Conservation (phyloP, 2,888 invertebrate species). For the Uropetala carovei region DNA sequence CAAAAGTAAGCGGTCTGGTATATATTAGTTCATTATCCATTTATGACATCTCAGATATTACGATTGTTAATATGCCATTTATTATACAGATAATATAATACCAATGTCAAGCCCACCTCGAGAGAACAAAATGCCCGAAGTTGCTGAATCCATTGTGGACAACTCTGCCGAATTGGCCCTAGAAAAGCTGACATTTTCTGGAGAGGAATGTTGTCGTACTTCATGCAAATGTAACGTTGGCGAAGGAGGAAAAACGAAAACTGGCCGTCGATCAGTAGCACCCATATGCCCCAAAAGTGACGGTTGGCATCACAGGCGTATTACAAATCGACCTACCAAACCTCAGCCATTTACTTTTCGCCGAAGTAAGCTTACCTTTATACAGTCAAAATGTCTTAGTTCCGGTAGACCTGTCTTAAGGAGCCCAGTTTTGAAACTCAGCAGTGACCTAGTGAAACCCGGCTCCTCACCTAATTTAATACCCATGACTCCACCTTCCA, state of each 20-base stretch:
- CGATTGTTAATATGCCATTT: no score
- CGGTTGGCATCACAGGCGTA: slow-evolving; percentile 30
- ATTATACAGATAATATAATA: no score
- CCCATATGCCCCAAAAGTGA: slow-evolving; percentile 27
- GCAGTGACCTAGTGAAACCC: not conserved
- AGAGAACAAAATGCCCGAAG: slow-evolving; percentile 44
- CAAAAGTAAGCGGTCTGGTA: not conserved
- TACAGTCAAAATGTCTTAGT: slow-evolving; percentile 5
- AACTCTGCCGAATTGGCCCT: slow-evolving; percentile 39
- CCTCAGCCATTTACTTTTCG: slow-evolving; percentile 46
- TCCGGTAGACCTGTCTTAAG: slow-evolving; percentile 36
- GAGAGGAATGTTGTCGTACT: slow-evolving; percentile 69
- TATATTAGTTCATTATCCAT: not conserved
- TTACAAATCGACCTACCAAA: slow-evolving; percentile 21
- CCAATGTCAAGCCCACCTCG: not conserved
- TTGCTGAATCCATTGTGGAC: not conserved
- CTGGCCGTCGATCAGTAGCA: not conserved
- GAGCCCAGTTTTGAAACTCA: slow-evolving; percentile 52
- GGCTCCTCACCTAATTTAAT: slow-evolving; percentile 31
- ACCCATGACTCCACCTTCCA: slow-evolving; percentile 13
- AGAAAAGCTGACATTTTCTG: slow-evolving; percentile 67
- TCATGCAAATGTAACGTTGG: slow-evolving; percentile 69
- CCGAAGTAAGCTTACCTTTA: slow-evolving; percentile 51
- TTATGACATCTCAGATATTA: no score
- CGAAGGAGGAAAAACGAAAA: slow-evolving; percentile 13